Conservation (phyloP, 2,113 vertebrate species). For the Lepus americanus region DNA sequence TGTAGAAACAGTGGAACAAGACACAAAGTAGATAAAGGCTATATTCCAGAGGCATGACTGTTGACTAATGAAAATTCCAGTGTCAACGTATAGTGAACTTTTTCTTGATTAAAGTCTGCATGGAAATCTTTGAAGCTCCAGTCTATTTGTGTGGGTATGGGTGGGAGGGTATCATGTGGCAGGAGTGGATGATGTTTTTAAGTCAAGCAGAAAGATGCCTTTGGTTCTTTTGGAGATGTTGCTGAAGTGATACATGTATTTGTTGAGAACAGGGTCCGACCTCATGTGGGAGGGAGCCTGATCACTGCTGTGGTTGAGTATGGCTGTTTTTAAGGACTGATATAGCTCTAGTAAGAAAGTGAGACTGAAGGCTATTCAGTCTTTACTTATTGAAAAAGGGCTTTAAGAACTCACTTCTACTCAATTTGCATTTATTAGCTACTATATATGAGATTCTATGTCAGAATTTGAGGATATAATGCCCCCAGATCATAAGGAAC, state of each 20-base stretch:
- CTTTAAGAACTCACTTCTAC: constrained; percentile 11
- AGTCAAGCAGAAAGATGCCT: neutral
- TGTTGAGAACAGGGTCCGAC: neutral
- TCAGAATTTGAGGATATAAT: neutral
- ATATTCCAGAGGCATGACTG: neutral
- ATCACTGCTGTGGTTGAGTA: neutral
- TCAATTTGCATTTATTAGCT: neutral
- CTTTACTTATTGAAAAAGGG: neutral
- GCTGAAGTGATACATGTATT: neutral
- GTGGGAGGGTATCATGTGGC: neutral
- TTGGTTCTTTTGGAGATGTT: constrained; percentile 27
- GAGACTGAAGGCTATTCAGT: neutral
- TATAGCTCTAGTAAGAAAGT: neutral
- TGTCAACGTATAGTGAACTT: neutral
- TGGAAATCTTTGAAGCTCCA: neutral
- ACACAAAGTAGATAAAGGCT: neutral
- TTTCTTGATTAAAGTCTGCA: neutral
- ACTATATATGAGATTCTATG: neutral
- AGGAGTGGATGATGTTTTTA: neutral
- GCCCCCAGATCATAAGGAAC: neutral
- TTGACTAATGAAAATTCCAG: neutral
- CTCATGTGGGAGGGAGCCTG: neutral
- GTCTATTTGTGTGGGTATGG: neutral
- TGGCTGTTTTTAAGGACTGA: neutral
- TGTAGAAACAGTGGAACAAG: neutral